Percentiles rank a stretch among this genome's conserved stretches.
Evolutionary conservation across 2,888 invertebrate genomes (phyloP).

Genomic region (Drosophila infuscata): DNA sequence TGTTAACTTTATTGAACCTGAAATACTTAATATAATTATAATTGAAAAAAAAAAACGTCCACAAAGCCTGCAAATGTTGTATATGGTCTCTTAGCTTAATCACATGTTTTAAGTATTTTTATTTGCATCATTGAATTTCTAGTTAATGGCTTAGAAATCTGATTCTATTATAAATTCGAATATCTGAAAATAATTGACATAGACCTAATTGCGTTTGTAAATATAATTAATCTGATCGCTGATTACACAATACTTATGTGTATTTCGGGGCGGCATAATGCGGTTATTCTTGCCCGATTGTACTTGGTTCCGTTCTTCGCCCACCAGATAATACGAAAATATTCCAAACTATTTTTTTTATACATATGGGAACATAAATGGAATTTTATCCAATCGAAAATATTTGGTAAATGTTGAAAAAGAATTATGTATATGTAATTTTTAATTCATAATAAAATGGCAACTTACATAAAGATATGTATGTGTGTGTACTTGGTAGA

Average conservation of each 20-base stretch:
- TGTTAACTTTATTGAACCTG: too few relatives aligned
- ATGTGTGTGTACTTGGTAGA: not conserved
- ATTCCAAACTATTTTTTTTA: too few relatives aligned
- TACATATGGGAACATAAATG: too few relatives aligned
- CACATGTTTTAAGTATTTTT: not conserved
- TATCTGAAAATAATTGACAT: not conserved
- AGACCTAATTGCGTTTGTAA: not conserved
- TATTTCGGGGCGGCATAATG: slow-evolving; percentile 29
- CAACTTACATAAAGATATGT: slow-evolving; percentile 4
- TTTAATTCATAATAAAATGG: not conserved
- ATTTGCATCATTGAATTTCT: not conserved
- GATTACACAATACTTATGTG: slow-evolving; percentile 41
- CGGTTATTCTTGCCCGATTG: too few relatives aligned
- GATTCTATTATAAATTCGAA: not conserved
- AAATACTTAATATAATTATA: too few relatives aligned
- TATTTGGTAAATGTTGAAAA: too few relatives aligned
- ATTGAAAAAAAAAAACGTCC: too few relatives aligned
- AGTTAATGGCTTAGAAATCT: not conserved
- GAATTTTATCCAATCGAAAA: too few relatives aligned
- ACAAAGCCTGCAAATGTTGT: too few relatives aligned
- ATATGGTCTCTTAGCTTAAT: not conserved
- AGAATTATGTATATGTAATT: too few relatives aligned
- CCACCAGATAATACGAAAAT: too few relatives aligned
- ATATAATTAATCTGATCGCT: not conserved
- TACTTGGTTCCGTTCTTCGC: too few relatives aligned